Base-by-base conservation (phyloP, 2,888 invertebrate species). In the Cataglyphis cursor region DNA sequence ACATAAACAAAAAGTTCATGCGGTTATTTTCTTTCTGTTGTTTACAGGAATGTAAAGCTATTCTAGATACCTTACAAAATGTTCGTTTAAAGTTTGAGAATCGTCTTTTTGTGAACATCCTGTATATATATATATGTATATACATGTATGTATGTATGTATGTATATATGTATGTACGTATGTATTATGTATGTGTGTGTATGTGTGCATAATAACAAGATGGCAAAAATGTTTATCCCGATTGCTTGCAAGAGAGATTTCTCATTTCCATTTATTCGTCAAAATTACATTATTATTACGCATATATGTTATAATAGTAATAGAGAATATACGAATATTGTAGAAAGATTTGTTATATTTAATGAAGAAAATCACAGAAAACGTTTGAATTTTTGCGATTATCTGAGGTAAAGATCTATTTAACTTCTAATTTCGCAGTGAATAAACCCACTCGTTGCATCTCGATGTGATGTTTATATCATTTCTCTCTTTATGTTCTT, bases 291-390 rank as follows among this genome's bases (percentile, higher is more conserved):
- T 89, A 90, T 91, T 89, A 92, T 65, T 88, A 92, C 92, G 91
- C 91, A 90, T 91, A 90, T 91, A 90, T 91, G 88, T 91, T 81
- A 86, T 93, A 93, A 90, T 73, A 81, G 70, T 86, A 91, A 90
- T 93, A 93, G 93, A 93, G 93, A 92, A 94, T 94, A 93, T 94
- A 94, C 93, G 94, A 95, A 94, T 93, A 94, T n/a, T 94, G 93
- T 95, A 95, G 94, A 94, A 94, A 94, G 94, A 93, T 94, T 93
- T 92, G 92, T 93, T 92, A 89, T 93, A 88, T 88, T 88, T 90
- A 93, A 93, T 92, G 92, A 93, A 93, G 93, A 93, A 93, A 94
- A 94, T 94, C 94, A 93, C 94, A 93, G 93, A 94, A 94, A 93
- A 82, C 57, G 41, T 84, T 70, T 54, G 38, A 38, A 70, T 74